A percentile compares a stretch with the other conserved stretches of the same genome.
Evolutionary conservation across 2,888 invertebrate genomes (phyloP).

Genomic region (Ectemnius cavifrons): DNA sequence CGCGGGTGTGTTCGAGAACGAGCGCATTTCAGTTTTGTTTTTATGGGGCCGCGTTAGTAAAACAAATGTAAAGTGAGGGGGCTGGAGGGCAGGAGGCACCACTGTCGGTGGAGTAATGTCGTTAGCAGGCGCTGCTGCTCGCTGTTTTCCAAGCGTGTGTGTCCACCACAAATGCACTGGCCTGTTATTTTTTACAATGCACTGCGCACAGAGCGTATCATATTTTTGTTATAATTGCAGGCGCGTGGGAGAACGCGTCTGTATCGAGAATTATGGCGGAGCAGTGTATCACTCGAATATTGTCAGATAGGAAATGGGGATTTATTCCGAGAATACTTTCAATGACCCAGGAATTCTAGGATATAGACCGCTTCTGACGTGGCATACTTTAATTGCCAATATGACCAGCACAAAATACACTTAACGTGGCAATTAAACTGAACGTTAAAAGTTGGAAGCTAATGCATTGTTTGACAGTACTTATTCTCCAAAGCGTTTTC

Average conservation of each 20-base stretch:
- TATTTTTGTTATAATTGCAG: constrained; percentile 3
- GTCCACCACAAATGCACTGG: constrained; percentile 4
- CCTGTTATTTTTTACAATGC: constrained; percentile 10
- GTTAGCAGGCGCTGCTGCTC: constrained; percentile 3
- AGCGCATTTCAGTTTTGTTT: constrained; percentile 7
- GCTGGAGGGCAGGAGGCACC: not conserved
- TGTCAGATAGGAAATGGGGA: not conserved
- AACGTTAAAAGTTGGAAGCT: too few relatives aligned
- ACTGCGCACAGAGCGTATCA: constrained; percentile 1
- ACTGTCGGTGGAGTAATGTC: constrained; percentile 5
- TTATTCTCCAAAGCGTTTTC: too few relatives aligned
- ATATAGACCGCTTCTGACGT: too few relatives aligned
- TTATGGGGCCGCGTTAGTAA: constrained; percentile 5
- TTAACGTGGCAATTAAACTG: too few relatives aligned
- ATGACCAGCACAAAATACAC: too few relatives aligned
- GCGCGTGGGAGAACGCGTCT: not conserved
- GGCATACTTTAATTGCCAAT: too few relatives aligned
- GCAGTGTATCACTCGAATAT: not conserved
- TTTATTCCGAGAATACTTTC: not conserved
- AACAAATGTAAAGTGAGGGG: constrained; percentile 3
- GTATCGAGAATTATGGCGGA: not conserved
- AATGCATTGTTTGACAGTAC: too few relatives aligned
- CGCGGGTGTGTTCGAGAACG: not conserved
- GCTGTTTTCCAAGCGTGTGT: not conserved
- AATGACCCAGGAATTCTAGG: not conserved